These are phyloP conservation scores for Hyposoter dolosus DNA, from an alignment of 2,888 invertebrate species.

Conservation along the genomic window DNA sequence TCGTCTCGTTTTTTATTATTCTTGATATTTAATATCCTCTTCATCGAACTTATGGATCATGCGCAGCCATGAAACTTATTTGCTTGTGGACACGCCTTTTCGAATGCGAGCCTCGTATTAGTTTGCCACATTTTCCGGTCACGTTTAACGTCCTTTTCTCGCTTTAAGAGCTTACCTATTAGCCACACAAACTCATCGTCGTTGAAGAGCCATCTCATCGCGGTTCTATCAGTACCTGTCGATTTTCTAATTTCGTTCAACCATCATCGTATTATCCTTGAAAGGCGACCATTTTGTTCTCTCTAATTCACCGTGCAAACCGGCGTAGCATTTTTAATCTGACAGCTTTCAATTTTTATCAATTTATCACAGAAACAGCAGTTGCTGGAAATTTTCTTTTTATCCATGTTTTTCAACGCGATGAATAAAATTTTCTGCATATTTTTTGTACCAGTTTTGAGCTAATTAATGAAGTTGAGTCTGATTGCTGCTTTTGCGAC, in stretches of 20 bases:
- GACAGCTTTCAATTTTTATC: background rate
- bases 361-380: background rate
- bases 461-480: background rate
- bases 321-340: constrained; percentile 25
- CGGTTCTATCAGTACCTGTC: constrained; percentile 44
- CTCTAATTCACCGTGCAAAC: constrained; percentile 10
- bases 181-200: constrained; percentile 43
- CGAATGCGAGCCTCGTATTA: background rate
- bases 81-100: constrained; percentile 20
- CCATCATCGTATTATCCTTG: background rate
- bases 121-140: constrained; percentile 21
- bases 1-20: background rate
- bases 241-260: constrained; percentile 41
- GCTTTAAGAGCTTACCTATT: constrained; percentile 43
- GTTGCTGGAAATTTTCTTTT: background rate
- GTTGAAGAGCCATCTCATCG: constrained; percentile 35
- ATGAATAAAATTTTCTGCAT: background rate
- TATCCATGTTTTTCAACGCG: background rate
- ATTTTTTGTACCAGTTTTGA: background rate
- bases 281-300: background rate
- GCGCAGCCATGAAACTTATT: background rate
- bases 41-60: background rate
- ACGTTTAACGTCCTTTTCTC: constrained; percentile 38
- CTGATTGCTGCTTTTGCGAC: background rate
- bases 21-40: background rate